Evolutionary conservation across 1,140 invertebrate genomes (phyloP).

Genomic region (Contarinia nasturtii): DNA sequence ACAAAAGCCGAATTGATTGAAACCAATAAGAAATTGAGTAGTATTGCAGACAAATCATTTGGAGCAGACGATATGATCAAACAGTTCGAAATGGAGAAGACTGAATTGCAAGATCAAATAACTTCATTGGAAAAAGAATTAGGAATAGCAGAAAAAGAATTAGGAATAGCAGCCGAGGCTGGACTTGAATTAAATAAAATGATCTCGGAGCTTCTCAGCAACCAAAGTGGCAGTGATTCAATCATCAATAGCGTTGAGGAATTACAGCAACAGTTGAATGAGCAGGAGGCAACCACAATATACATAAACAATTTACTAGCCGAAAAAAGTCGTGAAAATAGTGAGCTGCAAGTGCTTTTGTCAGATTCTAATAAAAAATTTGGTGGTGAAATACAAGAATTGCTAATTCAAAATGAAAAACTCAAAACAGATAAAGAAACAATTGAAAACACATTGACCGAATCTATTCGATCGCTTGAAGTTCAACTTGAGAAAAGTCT

Average conservation of each 20-base stretch:
- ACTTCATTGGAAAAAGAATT: slow-evolving; percentile 36
- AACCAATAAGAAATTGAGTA: slow-evolving; percentile 35
- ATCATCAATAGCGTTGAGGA: slow-evolving; percentile 38
- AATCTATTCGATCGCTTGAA: slow-evolving; percentile 3
- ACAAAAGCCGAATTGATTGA: slow-evolving; percentile 36
- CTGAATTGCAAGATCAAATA: slow-evolving; percentile 33
- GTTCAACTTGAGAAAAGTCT: neutral
- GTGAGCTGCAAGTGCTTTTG: slow-evolving; percentile 27
- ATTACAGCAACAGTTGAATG: slow-evolving; percentile 35
- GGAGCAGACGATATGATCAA: slow-evolving; percentile 51
- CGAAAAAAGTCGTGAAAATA: slow-evolving; percentile 30
- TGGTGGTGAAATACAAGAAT: slow-evolving; percentile 11
- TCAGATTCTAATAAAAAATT: slow-evolving; percentile 27
- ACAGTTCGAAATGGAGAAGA: slow-evolving; percentile 37
- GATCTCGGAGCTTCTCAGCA: slow-evolving; percentile 38
- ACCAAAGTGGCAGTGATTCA: slow-evolving; percentile 34
- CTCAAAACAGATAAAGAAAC: slow-evolving; percentile 20
- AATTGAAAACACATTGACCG: slow-evolving; percentile 26
- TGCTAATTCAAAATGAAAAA: slow-evolving; percentile 18
- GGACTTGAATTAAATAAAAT: slow-evolving; percentile 42
- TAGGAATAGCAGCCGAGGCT: slow-evolving; percentile 41
- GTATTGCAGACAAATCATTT: slow-evolving; percentile 46
- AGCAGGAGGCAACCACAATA: slow-evolving; percentile 33
- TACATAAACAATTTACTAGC: slow-evolving; percentile 27
- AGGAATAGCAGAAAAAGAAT: slow-evolving; percentile 41